A percentile compares a stretch with the other conserved stretches of the same genome.
phyloP scores from a whole-genome alignment of 2,113 vertebrate species.

The Rafetus swinhoei region DNA sequence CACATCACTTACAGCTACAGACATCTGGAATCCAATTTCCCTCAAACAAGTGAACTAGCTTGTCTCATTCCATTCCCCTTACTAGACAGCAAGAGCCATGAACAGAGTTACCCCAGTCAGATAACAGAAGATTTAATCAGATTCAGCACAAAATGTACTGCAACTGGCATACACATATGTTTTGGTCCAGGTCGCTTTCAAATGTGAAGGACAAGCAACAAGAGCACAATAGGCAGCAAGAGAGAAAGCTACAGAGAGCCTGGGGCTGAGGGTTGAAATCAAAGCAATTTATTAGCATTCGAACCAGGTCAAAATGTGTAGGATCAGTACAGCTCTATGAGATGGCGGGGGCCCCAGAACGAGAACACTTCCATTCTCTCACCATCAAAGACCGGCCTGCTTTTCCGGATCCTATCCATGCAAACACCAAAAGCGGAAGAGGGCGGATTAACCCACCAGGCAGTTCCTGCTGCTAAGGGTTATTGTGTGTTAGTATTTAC shows the following conservation, averaged over 20 bases:
- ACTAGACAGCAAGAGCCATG: not conserved
- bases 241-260: too few relatives aligned
- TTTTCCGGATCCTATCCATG: not conserved
- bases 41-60: fast-evolving
- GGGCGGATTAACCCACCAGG: not conserved
- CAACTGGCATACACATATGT: not conserved
- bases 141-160: too few relatives aligned
- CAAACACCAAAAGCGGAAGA: not conserved
- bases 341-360: not conserved
- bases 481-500: not conserved
- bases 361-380: too few relatives aligned
- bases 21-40: not conserved
- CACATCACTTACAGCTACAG: fast-evolving
- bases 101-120: fast-evolving
- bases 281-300: fast-evolving
- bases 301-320: not conserved
- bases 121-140: not conserved
- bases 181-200: not conserved
- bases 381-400: not conserved
- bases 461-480: not conserved
- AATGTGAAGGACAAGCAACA: not conserved
- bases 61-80: fast-evolving
- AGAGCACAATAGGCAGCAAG: not conserved
- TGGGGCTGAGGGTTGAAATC: not conserved
- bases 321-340: not conserved